phyloP scores from a whole-genome alignment of 2,888 invertebrate species.

The Thera obeliscata region DNA sequence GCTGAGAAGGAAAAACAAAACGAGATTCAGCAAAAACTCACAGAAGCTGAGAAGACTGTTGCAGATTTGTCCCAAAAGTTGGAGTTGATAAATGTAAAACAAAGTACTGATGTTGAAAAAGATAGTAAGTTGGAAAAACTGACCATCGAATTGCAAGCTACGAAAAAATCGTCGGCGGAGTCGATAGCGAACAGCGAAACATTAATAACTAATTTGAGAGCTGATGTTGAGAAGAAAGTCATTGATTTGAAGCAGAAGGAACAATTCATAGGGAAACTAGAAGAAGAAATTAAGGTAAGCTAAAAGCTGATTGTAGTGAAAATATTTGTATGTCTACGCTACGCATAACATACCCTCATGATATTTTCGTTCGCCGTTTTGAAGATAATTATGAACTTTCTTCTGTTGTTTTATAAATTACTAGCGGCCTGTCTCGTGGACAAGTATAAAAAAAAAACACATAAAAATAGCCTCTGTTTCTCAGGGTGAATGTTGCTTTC shows the following conservation, averaged over 20 bases:
- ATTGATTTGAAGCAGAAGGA: slow-evolving; percentile 72
- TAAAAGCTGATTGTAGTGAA: background rate
- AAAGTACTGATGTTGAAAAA: slow-evolving; percentile 69
- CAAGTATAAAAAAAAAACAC: too few species aligned
- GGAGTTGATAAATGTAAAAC: slow-evolving; percentile 71
- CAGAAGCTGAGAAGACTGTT: slow-evolving; percentile 65
- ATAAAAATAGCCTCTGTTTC: too few species aligned
- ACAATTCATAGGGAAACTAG: slow-evolving; percentile 65
- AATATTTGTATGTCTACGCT: background rate
- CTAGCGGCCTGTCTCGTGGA: too few species aligned
- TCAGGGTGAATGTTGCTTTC: too few species aligned
- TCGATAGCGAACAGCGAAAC: slow-evolving; percentile 67
- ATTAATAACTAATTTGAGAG: slow-evolving; percentile 65
- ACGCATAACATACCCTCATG: too few species aligned
- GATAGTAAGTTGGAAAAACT: slow-evolving; percentile 74
- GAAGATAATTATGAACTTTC: too few species aligned
- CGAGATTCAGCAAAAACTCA: slow-evolving; percentile 66
- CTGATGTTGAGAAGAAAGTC: slow-evolving; percentile 70
- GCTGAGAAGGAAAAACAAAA: slow-evolving; percentile 70
- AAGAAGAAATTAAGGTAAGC: slow-evolving; percentile 74
- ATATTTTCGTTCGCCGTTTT: background rate
- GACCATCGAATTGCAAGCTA: slow-evolving; percentile 71
- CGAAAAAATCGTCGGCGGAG: slow-evolving; percentile 67
- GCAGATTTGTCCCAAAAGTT: slow-evolving; percentile 72
- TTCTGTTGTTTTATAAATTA: too few species aligned